Base-by-base conservation (phyloP, 2,888 invertebrate genomes). In the Thymelicus sylvestris region DNA sequence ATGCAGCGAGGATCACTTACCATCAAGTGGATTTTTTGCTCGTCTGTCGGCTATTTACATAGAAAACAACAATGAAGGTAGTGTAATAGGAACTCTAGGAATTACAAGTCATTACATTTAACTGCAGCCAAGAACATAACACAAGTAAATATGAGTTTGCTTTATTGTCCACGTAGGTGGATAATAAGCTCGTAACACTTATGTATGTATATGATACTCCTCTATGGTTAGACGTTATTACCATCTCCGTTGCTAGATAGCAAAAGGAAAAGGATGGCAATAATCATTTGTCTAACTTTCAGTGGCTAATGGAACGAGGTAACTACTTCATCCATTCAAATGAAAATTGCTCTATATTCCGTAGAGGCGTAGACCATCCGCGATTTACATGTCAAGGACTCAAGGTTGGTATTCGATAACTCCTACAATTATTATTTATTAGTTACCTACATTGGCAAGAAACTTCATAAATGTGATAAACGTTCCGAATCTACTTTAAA, bases 241-340 rank as follows among this genome's bases (percentile, higher is more conserved):
- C 61, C 62, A 61, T 67, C 62, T 62, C 62, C 44, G 15, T 50
- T 67, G 24, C 44, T 31, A 24, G 24, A 39, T 62, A 67, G 24
- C 19, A 61, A 48, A 50, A 61, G 67, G 67, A 67, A 67, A 67
- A 67, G 67, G 67, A 67, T 44, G 55, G 31, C 67, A 67, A 57
- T 62, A 62, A 24, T 31, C 50, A 67, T 62, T 62, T 41, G 67
- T 62, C 62, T 41, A 62, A 52, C n/a, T 67, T 67, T 67, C 55
- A 67, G 55, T 24, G 41, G 44, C 55, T 67, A 52, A 62, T 47
- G n/a, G 59, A 64, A 64, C 50, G 50, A 59, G 19, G 10, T 6
- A 38, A 44, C 66, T 15, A 38, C 31, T 66, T 38, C 59, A 13
- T 48, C 44, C 44, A 44, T 44, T 44, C 59, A 59, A 67, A 67